phyloP scores from a whole-genome alignment of 2,888 invertebrate species.

The Leptopilina myrica region DNA sequence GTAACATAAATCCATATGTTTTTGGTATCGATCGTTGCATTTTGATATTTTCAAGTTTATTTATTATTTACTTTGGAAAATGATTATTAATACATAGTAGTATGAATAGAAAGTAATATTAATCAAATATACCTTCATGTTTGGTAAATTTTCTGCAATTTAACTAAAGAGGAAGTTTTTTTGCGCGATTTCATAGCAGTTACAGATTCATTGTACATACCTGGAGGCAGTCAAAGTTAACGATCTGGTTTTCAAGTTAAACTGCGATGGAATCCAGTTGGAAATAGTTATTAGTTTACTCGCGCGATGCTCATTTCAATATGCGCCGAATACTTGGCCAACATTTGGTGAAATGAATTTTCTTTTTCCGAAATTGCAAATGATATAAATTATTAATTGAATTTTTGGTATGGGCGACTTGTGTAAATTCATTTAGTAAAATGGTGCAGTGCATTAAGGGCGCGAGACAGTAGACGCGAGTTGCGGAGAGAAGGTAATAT shows the following conservation, averaged over 20 bases:
- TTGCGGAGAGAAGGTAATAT: constrained; percentile 7
- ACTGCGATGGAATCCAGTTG: neutral
- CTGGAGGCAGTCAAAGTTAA: constrained; percentile 15
- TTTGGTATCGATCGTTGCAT: too few species aligned
- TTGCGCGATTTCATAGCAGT: neutral
- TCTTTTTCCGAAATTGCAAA: neutral
- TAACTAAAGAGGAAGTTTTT: neutral
- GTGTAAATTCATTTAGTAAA: neutral
- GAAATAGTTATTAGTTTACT: neutral
- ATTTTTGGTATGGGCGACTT: neutral
- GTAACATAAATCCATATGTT: too few species aligned
- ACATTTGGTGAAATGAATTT: neutral
- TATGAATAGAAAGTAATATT: too few species aligned
- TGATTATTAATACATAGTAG: too few species aligned
- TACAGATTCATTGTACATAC: neutral
- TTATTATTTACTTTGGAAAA: too few species aligned
- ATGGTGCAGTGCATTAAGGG: neutral
- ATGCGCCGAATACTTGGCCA: neutral
- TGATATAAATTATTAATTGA: neutral
- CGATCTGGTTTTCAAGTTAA: neutral
- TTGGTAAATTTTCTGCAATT: neutral
- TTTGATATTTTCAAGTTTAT: too few species aligned
- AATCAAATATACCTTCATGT: constrained; percentile 47
- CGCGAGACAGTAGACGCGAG: neutral
- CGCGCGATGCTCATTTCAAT: neutral